Base-by-base conservation (phyloP, 2,113 vertebrate genomes). In the Saimiri boliviensis region DNA sequence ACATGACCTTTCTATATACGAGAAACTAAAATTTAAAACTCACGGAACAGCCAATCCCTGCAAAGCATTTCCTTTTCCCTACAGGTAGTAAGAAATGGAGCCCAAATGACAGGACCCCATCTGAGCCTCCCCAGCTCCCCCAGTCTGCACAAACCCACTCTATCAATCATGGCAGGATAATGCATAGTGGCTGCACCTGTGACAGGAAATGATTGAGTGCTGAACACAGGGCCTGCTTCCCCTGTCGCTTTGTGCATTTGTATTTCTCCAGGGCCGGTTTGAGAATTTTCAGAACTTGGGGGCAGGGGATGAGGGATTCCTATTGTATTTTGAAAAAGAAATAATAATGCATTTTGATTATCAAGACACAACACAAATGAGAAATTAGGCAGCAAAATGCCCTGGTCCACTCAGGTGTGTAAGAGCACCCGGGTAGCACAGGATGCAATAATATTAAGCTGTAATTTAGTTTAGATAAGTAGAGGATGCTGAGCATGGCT, bases 81-180 rank as follows among this genome's bases (percentile, higher is more conserved):
- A 99, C 98, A 99, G 99, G 98, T 98, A 99, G 98, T 4, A 97
- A 10, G 97, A 98, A 98, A 98, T 56, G 96, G 97, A 98, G 96
- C 97, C 98, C 98, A 97, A 97, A 97, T 80, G 94, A 96, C 98
- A 97, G 97, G 98, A 98, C 98, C 98, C 98, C 99, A 98, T 98
- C 98, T 98, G 98, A 99, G 98, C 97, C 47, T 97, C 98, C 97
- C 97, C 97, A 74, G 98, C 98, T 98, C 98, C 98, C 98, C 97
- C 90, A 94, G 98, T 97, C 99, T 97, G 97, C 98, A 98, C 98
- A 98, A 98, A 97, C 98, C 98, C 97, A 98, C 98, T 98, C 99
- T 99, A 99, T 99, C 99, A 99, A 99, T 99, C 99, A 99, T 95
- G 60, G 97, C 98, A 87, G 99, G 98, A 98, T 99, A 99, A 99